Evolutionary conservation across 1,140 invertebrate species (phyloP).

Genomic region (Leptinotarsa texana): DNA sequence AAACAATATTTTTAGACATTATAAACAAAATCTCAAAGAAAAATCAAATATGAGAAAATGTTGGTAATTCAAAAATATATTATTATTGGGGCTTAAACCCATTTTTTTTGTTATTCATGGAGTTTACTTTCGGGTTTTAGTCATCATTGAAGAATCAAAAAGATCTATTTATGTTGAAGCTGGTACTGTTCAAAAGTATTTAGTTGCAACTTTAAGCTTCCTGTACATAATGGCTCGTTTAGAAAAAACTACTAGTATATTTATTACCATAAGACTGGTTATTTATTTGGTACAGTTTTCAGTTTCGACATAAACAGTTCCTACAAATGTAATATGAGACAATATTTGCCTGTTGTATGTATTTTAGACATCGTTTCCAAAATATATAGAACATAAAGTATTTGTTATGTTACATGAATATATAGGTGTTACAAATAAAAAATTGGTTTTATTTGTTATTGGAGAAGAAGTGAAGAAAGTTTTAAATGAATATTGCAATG

Average conservation of each 20-base stretch:
- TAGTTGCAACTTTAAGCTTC: slow-evolving; percentile 33
- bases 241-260: slow-evolving; percentile 27
- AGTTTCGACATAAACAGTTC: slow-evolving; percentile 33
- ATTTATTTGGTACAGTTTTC: slow-evolving; percentile 25
- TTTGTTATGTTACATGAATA: slow-evolving; percentile 42
- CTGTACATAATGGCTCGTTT: slow-evolving; percentile 36
- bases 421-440: slow-evolving; percentile 42
- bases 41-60: no score
- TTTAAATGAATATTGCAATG: no score
- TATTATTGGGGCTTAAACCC: no score
- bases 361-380: slow-evolving; percentile 22
- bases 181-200: slow-evolving; percentile 26
- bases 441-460: slow-evolving; percentile 8
- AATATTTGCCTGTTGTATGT: slow-evolving; percentile 32
- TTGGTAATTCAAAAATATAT: no score
- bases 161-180: slow-evolving; percentile 21
- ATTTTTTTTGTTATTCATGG: no score
- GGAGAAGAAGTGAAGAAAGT: no score
- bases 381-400: slow-evolving; percentile 37
- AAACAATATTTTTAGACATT: no score
- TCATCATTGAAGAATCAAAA: slow-evolving; percentile 9
- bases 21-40: no score
- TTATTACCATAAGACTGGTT: slow-evolving; percentile 38
- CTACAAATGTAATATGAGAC: slow-evolving; percentile 33
- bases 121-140: not conserved